Base-by-base conservation (phyloP, 2,113 vertebrate genomes). In the Anarrhichthys ocellatus region DNA sequence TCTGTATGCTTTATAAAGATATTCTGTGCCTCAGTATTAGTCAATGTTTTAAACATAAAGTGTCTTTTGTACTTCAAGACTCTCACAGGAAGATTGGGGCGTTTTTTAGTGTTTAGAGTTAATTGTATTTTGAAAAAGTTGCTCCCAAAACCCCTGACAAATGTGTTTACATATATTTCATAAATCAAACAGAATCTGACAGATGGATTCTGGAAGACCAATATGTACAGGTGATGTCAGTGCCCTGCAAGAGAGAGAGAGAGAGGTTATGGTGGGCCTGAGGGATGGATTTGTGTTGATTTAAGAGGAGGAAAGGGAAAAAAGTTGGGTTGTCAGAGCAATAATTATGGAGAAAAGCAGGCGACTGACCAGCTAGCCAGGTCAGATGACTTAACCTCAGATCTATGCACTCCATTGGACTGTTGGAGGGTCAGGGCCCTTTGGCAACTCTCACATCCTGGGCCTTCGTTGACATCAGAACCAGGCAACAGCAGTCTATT, bases 371-470 rank as follows among this genome's bases (percentile, higher is more conserved):
- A 88, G 68, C 62, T 54, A 72, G 72, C 29, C 62, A 44, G 94
- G 93, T 92, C 94, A 94, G 93, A 93, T 94, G 94, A 95, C 91
- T 96, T 96, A 95, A 95, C 94, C 95, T 84, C 80, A 94, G 93
- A 96, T 96, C 95, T 87, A 95, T 96, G 94, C 38, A 92, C 93
- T 94, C 86, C 91, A 94, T 89, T 84, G 91, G 91, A 76, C 88
- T 87, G 86, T 82, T 78, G 58, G 84, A 69, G 79, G 92, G 94
- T 94, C 94, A 94, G 74, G 85, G 84, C 83, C 89, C 67, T 69
- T 70, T 81, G 87, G 82, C 86, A 87, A 73, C 80, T 83, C 86
- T 46, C 82, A 82, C 82, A 79, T 87, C 80, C 80, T 62, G 52
- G 65, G 72, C 72, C 79, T 80, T 62, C 54, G 77, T 76, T 73